Base-by-base conservation (phyloP, 2,113 vertebrate genomes). In the Condylura cristata region DNA sequence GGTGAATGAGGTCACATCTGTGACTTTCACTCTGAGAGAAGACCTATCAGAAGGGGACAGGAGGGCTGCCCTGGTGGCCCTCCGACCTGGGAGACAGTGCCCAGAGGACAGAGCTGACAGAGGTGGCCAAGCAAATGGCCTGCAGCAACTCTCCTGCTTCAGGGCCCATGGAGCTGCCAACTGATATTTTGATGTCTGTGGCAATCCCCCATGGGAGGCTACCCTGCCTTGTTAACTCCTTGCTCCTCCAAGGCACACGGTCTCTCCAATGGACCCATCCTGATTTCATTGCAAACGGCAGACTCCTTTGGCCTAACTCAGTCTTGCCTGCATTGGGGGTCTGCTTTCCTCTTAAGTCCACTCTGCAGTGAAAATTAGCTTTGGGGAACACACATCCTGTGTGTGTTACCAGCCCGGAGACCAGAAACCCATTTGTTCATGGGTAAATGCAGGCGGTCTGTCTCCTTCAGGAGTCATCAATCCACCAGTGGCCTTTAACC, bases 281-380 rank as follows among this genome's bases (percentile, higher is more conserved):
- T 80, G 53, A 14, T 68, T 86, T 94, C 72, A 87, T 92, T 32
- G 26, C 66, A 76, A 87, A 71, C 18, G 32, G 90, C 46, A 71
- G 72, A 81, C 71, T 93, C 60, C 60, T 32, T 75, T 34, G 51
- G 79, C 92, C 12, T 53, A n/a, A 46, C 26, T 89, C 22, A 34
- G 70, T 28, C 28, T 81, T 76, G 60, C 44, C 20, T 41, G 17
- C 37, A 44, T 22, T 37, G 32, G 79, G 51, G 39, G 60, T 22
- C 53, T 80, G 44, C 66, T 93, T 95, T 92, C 37, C 74, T 72
- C 61, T 22, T 10, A 78, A 75, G 60, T 83, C 70, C 44, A n/a
- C 60, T 84, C 58, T 13, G 39, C 63, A 37, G 18, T 70, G 65
- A 84, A 89, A 91, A 89, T 76, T 51, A 89, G 94, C 86, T 75